Percentiles rank a stretch among this genome's conserved stretches.
Conservation (phyloP, 2,113 vertebrate genomes). For the Myrmophylax atrothorax region DNA sequence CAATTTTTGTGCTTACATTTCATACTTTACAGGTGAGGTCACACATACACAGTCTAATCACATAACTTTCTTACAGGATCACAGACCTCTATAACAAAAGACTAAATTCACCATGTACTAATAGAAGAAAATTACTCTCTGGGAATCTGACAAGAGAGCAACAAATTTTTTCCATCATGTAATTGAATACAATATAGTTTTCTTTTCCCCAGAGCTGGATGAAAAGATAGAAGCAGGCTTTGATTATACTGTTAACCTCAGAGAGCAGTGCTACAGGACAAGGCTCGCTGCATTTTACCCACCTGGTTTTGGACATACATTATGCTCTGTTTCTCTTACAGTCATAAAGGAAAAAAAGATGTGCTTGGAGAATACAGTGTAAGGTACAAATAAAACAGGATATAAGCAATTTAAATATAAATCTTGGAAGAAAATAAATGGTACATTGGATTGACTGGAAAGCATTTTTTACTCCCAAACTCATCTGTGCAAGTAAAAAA, state of each 20-base stretch:
- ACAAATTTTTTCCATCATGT: not conserved
- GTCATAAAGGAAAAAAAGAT: not conserved
- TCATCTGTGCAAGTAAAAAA: not conserved
- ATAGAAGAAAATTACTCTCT: not conserved
- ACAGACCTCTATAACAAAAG: not conserved
- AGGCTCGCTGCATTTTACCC: not conserved
- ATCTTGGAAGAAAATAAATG: not conserved
- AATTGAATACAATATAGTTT: not conserved
- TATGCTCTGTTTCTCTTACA: not conserved
- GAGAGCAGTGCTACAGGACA: not conserved
- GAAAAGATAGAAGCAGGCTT: not conserved
- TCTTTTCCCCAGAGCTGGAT: not conserved
- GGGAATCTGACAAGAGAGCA: not conserved
- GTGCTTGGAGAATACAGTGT: not conserved
- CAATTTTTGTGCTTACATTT: not conserved
- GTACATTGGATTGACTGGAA: not conserved
- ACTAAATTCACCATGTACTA: not conserved
- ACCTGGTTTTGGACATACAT: constrained; percentile 4
- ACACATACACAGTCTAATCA: not conserved
- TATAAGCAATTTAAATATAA: not conserved
- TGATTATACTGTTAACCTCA: not conserved
- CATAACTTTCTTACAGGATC: not conserved
- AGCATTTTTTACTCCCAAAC: not conserved
- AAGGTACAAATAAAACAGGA: not conserved
- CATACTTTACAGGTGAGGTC: not conserved